phyloP scores from a whole-genome alignment of 1,140 invertebrate species.

The Marisa cornuarietis region DNA sequence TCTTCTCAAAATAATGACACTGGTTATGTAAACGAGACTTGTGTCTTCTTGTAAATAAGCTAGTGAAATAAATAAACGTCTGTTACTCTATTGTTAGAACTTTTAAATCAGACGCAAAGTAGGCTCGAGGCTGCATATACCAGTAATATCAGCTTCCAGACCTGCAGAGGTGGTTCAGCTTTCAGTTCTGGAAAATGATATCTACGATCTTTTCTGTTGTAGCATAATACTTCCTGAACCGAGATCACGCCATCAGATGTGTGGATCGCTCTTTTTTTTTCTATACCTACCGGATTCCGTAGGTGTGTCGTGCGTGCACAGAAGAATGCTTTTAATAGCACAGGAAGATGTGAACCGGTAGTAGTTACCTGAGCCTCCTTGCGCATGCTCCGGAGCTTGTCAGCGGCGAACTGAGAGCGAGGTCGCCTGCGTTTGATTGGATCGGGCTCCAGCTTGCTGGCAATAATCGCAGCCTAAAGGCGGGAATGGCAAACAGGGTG shows the following conservation, averaged over 20 bases:
- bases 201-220: too few species aligned
- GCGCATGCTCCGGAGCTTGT: conserved; percentile 33
- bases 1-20: too few species aligned
- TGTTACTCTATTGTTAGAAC: too few species aligned
- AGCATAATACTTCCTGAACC: too few species aligned
- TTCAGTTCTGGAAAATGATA: too few species aligned
- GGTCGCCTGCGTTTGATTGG: conserved; percentile 35
- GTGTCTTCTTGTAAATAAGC: too few species aligned
- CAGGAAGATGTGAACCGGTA: neutral
- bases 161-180: too few species aligned
- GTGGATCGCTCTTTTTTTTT: too few species aligned
- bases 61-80: too few species aligned
- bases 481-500: conserved; percentile 13
- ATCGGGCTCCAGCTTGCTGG: conserved; percentile 43
- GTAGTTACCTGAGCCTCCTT: conserved; percentile 31
- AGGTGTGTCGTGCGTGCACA: neutral
- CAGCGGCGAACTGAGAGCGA: conserved; percentile 41
- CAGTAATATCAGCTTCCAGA: neutral
- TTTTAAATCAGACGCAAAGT: neutral
- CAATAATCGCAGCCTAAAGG: conserved; percentile 45
- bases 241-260: too few species aligned
- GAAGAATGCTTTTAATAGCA: neutral
- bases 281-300: neutral
- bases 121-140: neutral
- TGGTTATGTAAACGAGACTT: too few species aligned